Percentiles rank a stretch among this genome's conserved stretches.
Conservation (phyloP, 1,140 invertebrate species). For the Drosophila repletoides region DNA sequence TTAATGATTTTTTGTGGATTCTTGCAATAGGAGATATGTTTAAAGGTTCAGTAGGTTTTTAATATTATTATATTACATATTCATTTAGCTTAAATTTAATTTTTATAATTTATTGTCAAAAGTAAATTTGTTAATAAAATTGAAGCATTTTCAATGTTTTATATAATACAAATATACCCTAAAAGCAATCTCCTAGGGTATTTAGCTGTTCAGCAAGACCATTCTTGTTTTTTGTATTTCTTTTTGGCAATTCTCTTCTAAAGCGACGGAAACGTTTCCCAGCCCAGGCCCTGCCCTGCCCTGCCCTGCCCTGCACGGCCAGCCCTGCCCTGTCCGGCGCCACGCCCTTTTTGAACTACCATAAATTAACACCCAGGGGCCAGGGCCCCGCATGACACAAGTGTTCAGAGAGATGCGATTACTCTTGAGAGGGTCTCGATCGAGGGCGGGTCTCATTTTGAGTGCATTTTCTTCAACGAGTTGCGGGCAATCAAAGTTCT, state of each 20-base stretch:
- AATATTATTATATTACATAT: too few relatives aligned
- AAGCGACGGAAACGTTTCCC: constrained; percentile 40
- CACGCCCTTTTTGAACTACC: constrained; percentile 69
- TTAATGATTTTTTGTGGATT: too few relatives aligned
- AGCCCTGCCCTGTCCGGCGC: constrained; percentile 8
- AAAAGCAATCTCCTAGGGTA: too few relatives aligned
- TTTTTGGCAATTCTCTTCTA: constrained; percentile 12
- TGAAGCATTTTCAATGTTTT: too few relatives aligned
- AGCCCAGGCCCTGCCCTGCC: constrained; percentile 4
- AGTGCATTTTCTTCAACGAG: constrained; percentile 11
- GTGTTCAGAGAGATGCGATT: neutral
- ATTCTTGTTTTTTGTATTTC: neutral
- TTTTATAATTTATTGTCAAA: too few relatives aligned
- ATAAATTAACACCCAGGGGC: constrained; percentile 59
- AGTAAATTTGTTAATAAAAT: too few relatives aligned
- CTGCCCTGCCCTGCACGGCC: neutral
- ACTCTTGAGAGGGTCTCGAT: neutral
- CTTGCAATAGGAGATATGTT: too few relatives aligned
- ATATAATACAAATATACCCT: too few relatives aligned
- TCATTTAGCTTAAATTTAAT: too few relatives aligned
- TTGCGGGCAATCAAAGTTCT: constrained; percentile 8
- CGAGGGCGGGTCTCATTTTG: neutral
- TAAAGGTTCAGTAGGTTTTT: too few relatives aligned
- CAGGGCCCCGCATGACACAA: constrained; percentile 29
- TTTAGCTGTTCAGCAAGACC: neutral